A percentile compares a stretch with the other conserved stretches of the same genome.
phyloP scores from a whole-genome alignment of 2,113 vertebrate species.

The Xerus inauris region DNA sequence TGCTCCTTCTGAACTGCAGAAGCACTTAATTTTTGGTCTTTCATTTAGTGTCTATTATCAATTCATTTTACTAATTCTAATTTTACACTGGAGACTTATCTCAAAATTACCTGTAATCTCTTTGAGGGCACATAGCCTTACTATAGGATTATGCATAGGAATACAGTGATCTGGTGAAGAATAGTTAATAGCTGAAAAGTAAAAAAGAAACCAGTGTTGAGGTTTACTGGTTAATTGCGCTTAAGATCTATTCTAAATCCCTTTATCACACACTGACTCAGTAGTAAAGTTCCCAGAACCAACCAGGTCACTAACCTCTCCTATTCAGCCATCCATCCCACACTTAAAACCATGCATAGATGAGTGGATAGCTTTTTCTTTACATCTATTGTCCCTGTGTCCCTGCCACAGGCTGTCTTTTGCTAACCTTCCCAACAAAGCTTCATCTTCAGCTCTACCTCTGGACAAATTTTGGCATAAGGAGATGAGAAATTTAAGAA shows the following conservation, averaged over 20 bases:
- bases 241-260: neutral
- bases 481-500: neutral
- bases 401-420: neutral
- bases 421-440: neutral
- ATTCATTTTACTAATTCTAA: conserved; percentile 20
- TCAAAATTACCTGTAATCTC: neutral
- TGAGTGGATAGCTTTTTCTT: neutral
- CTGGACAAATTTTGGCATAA: neutral
- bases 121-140: neutral
- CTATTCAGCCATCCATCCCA: neutral
- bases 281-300: neutral
- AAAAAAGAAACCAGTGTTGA: neutral
- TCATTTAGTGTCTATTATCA: neutral
- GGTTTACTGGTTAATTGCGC: neutral
- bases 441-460: neutral
- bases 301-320: neutral
- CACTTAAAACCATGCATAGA: neutral
- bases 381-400: neutral
- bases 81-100: neutral
- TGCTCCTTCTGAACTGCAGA: neutral
- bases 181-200: neutral
- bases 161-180: neutral
- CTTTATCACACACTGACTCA: neutral
- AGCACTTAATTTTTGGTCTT: neutral
- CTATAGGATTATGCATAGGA: neutral